Conservation (phyloP, 1,140 invertebrate genomes). For the Daktulosphaira vitifoliae region DNA sequence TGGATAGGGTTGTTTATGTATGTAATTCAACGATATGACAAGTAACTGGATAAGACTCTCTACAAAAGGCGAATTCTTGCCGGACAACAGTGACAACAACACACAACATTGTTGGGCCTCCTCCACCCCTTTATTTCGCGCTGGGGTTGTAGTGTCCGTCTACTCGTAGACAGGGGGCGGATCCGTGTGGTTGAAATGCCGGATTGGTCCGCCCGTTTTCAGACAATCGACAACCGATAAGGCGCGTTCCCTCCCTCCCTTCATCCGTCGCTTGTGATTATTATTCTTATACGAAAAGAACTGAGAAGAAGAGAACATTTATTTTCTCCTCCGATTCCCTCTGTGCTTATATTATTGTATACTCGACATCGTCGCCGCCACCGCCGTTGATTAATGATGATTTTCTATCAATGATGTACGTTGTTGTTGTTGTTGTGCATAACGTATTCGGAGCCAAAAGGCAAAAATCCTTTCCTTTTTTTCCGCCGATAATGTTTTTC, state of each 20-base stretch:
- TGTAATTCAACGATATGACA: no score
- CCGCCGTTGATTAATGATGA: constrained; percentile 26
- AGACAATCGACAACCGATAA: constrained; percentile 20
- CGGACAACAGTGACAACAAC: no score
- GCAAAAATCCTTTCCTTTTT: constrained; percentile 30
- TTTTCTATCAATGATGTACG: background rate
- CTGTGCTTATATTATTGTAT: no score
- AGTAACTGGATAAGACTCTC: no score
- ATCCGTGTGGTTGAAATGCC: constrained; percentile 20
- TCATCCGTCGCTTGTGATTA: background rate
- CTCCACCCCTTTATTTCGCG: background rate
- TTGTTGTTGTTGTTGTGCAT: background rate
- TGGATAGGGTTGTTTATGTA: no score
- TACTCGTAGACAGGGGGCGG: background rate
- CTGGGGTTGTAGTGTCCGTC: background rate
- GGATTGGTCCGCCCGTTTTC: constrained; percentile 14
- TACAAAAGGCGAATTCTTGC: no score
- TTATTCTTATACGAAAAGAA: background rate
- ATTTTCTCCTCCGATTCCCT: background rate
- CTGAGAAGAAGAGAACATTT: constrained; percentile 15
- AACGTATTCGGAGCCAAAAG: background rate
- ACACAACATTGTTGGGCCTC: background rate
- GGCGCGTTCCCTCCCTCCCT: background rate
- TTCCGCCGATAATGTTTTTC: background rate
- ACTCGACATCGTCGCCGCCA: no score